Evolutionary conservation across 2,113 vertebrate species (phyloP), one percentile per base, ranked within the genome.

Genomic region (Callionymus lyra): DNA sequence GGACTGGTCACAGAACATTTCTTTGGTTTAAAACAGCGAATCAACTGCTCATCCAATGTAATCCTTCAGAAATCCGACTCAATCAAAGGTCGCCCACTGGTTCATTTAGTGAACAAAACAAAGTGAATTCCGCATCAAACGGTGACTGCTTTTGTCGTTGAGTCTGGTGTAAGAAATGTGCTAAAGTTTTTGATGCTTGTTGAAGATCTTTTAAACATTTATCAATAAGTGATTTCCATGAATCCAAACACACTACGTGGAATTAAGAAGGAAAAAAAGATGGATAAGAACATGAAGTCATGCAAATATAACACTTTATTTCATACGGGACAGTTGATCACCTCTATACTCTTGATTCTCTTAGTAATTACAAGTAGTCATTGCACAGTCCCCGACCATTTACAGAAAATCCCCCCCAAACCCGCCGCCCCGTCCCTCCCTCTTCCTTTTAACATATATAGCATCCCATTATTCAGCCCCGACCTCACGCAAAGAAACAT

Each of bases 241-340:
- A 31, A 31, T 31, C 6, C n/a, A 82, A 56, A 79, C 80, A 65
- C 77, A 63, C 56, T 74, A 34, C 38, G 81, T 76, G 80, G 82
- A 84, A 85, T 82, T 83, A 82, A n/a, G 21, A 27, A 27, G 21
- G 21, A 27, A 27, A 27, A 4, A 27, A 27, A 8, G 21, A n/a
- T n/a, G n/a, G n/a, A n/a, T n/a, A 27, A 27, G 21, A 27, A 27
- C 85, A 80, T 72, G 71, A 76, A 81, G 65, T 87, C 85, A 87
- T 87, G 85, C 85, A 85, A 84, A 83, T 85, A 87, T 85, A 85
- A 85, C 84, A 85, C 82, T 85, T 85, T 75, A 81, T 84, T 85
- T 73, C 59, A 58, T 65, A 48, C 44, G 58, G 62, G 50, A 75
- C 68, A 63, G 65, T 70, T 68, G 75, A 65, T 54, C 60, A 59